Base-by-base conservation (phyloP, 92 coral and sea anemone genomes). In the Ricordea florida region DNA sequence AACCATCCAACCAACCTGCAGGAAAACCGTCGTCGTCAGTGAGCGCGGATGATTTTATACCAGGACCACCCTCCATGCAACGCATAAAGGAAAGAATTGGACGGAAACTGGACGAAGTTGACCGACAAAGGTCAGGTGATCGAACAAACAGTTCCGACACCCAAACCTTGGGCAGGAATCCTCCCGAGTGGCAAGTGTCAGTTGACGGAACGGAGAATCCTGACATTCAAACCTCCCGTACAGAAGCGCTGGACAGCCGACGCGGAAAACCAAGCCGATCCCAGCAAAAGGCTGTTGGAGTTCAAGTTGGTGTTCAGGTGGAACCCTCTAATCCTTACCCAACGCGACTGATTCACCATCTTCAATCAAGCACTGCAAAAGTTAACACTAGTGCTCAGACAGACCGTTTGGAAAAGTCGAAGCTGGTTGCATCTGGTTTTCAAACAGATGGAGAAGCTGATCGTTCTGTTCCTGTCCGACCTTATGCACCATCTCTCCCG, bases 401-500 rank as follows among this genome's bases (percentile, higher is more conserved):
- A 22, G 77, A 70, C 20, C 77, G 18, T 10, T 2, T 14, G 42
- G 65, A 28, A 55, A 53, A 70, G 43, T 27, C 51, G 43, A n/a
- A 25, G 6, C 33, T 60, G 25, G 48, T 60, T 36, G 56, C 77
- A 1, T 55, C 65, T 30, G 77, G 55, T 25, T 40, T 70, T 55
- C 77, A 70, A 70, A 70, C 77, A 30, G 77, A 70, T 13, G 42
- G 27, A 55, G 30, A 10, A 3, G 1, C 32, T 53, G 20, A 7
- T 6, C 52, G 56, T 70, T 28, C 53, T 18, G 65, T 53, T 55
- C 65, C 13, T 42, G 77, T 53, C 29, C 28, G 10, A 5, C 29
- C 65, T 5, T 65, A 78, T 33, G 93, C 85, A 3, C 97, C 93
- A 0, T 57, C 62, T 7, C 65, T 91, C 0, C 90, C 97, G 32